Evolutionary conservation across 2,113 vertebrate species (phyloP).

Genomic region (Nothobranchius kuhntae): DNA sequence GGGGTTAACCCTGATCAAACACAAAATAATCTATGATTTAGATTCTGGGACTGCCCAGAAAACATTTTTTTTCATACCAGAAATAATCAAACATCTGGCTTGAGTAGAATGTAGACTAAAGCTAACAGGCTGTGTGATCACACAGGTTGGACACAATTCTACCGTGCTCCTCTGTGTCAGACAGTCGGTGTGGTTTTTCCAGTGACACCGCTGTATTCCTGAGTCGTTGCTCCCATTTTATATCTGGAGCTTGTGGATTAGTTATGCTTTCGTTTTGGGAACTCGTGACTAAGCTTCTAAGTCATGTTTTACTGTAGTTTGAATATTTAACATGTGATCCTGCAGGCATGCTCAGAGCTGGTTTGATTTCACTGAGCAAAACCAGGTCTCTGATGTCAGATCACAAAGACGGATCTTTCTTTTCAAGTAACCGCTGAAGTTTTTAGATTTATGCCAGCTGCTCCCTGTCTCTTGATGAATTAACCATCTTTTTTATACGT

Average conservation of each 20-base stretch:
- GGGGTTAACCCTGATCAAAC: constrained; percentile 67
- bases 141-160: constrained; percentile 4
- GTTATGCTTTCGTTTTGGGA: constrained; percentile 30
- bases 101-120: constrained; percentile 34
- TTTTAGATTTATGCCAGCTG: constrained; percentile 39
- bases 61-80: constrained; percentile 33
- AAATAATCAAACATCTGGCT: constrained; percentile 56
- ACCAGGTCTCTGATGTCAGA: constrained; percentile 43
- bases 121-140: constrained; percentile 26
- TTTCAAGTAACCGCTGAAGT: constrained; percentile 48
- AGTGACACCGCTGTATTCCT: constrained; percentile 10
- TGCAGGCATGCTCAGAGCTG: constrained; percentile 9
- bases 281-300: constrained; percentile 21
- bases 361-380: constrained; percentile 35
- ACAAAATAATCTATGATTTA: constrained; percentile 73
- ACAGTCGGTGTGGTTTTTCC: constrained; percentile 6
- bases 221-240: constrained; percentile 13
- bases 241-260: constrained; percentile 26
- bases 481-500: constrained; percentile 27
- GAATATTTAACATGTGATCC: constrained; percentile 12
- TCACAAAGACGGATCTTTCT: constrained; percentile 43
- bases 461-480: constrained; percentile 20
- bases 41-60: constrained; percentile 34
- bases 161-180: neutral
- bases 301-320: constrained; percentile 1